Evolutionary conservation across 92 coral and sea anemone species (phyloP).

Genomic region (Epizoanthus illoricatus): DNA sequence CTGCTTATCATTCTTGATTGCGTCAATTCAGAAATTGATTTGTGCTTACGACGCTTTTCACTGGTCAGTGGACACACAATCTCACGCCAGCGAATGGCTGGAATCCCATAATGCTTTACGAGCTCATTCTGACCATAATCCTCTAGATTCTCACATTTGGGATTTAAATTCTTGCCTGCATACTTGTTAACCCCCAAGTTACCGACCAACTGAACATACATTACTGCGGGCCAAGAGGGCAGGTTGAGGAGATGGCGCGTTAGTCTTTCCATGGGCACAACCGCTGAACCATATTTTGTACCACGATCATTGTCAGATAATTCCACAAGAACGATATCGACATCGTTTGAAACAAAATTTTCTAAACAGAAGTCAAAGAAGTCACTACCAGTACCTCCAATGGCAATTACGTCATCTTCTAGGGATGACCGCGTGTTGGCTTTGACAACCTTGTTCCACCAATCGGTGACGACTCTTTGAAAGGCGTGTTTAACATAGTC

Average conservation of each 20-base stretch:
- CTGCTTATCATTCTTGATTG: constrained; percentile 9
- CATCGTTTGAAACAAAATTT: constrained; percentile 53
- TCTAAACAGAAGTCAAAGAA: constrained; percentile 70
- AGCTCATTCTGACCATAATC: constrained; percentile 52
- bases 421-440: constrained; percentile 10
- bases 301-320: constrained; percentile 49
- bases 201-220: constrained; percentile 57
- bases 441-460: constrained; percentile 27
- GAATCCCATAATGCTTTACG: constrained; percentile 56
- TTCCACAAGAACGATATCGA: constrained; percentile 62
- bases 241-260: constrained; percentile 61
- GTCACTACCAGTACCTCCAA: constrained; percentile 82
- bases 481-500: constrained; percentile 7
- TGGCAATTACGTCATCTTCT: constrained; percentile 37
- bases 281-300: constrained; percentile 43
- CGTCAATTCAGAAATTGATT: constrained; percentile 21
- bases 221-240: constrained; percentile 55
- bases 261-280: constrained; percentile 43
- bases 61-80: constrained; percentile 59
- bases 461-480: constrained; percentile 13
- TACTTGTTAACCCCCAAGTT: constrained; percentile 27
- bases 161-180: constrained; percentile 35
- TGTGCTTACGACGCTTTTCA: constrained; percentile 4
- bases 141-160: constrained; percentile 40
- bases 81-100: constrained; percentile 58